phyloP scores from a whole-genome alignment of 2,888 invertebrate genomes.

The Scelioninae gen. 1 region DNA sequence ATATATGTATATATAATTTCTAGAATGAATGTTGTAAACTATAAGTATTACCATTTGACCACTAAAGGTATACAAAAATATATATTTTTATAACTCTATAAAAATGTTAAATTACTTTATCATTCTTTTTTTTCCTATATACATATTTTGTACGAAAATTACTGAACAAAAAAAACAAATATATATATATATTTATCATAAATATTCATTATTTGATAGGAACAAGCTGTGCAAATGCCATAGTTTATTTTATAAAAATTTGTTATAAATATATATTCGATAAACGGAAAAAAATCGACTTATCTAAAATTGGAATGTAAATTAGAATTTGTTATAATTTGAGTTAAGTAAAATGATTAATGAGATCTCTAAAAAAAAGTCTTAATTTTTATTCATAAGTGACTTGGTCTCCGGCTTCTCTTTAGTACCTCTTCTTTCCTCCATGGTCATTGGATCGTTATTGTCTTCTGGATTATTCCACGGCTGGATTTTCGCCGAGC shows the following conservation, averaged over 20 bases:
- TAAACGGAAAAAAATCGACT: background rate
- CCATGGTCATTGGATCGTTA: conserved; percentile 44
- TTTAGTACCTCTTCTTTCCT: conserved; percentile 52
- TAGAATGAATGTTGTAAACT: too few species aligned
- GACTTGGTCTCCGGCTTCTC: conserved; percentile 52
- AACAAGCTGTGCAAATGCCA: conserved; percentile 24
- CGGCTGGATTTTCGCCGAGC: conserved; percentile 80
- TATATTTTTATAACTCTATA: background rate
- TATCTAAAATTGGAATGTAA: conserved; percentile 4
- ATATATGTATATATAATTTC: too few species aligned
- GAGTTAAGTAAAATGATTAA: conserved; percentile 20
- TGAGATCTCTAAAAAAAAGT: conserved; percentile 37
- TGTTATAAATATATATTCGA: background rate
- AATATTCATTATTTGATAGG: conserved; percentile 15
- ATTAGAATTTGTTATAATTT: background rate
- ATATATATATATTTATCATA: background rate
- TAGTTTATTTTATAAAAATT: background rate
- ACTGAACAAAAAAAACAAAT: too few species aligned
- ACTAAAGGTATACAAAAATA: too few species aligned
- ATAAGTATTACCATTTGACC: too few species aligned
- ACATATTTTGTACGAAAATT: background rate
- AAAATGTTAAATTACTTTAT: background rate
- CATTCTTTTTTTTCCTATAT: background rate
- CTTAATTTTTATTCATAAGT: conserved; percentile 52
- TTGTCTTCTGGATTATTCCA: conserved; percentile 78